Evolutionary conservation across 2,888 invertebrate species (phyloP), one percentile per base, ranked within the genome.

Genomic region (Laspeyria flexula): DNA sequence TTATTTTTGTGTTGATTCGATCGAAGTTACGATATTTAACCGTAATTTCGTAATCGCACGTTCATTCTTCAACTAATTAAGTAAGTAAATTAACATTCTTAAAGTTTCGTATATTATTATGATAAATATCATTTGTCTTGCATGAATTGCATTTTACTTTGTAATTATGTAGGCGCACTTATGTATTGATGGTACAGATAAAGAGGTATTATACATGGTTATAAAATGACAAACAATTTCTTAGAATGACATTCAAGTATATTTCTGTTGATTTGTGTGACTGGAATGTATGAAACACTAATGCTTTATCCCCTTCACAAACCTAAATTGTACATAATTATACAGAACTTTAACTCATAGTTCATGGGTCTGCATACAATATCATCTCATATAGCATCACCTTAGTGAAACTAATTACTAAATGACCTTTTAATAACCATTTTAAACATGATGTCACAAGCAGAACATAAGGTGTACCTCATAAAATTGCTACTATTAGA

Each of bases 401-500:
- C n/a, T 6, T 6, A 21, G 9, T 16, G 16, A 11, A 35, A 11
- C 16, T 12, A 37, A 23, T 37, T 12, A 37, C 7, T 12, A 23
- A 23, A 21, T 37, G 18, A 18, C 31, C 34, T 18, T 34, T 34
- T 21, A 37, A 21, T 37, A 21, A 23, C 38, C 9, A 23, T 43
- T 54, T 43, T 15, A 46, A 40, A 31, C 45, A 21, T 15, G 12
- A 23, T 37, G 33, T 41, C 4, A 44, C 29, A 35, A 33, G 12
- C 37, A 27, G 15, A 25, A 10, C 33, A 21, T 25, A 15, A n/a
- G 10, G 10, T 15, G 18, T 12, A 31, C 12, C 31, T 6, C 29
- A 13, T 13, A 21, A 6, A 21, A 1, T 23, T 21, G 1, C 18
- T 3, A 18, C n/a, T 3, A 21, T 4, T 4, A 16, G 1, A 21